Base-by-base conservation (phyloP, 1,140 invertebrate species). In the Lepidurus couesii region DNA sequence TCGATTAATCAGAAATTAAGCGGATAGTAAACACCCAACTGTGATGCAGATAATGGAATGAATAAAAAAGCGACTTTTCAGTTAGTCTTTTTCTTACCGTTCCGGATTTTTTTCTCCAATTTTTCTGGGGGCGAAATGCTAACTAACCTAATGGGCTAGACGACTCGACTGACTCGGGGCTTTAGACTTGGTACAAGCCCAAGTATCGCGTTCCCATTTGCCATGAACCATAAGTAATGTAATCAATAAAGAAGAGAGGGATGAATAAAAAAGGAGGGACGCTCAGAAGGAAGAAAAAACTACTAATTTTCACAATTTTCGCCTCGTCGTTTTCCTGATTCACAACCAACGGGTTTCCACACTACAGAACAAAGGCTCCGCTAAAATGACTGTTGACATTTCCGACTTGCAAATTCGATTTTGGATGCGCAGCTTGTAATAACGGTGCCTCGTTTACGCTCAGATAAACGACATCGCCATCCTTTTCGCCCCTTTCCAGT, bases 201-300 rank as follows among this genome's bases (percentile, higher is more conserved):
- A 65, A 65, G 53, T 65, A 65, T 65, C 53, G 53, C n/a, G 16
- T 65, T 65, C 53, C 53, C 21, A 65, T 65, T 65, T 65, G 53
- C 53, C 53, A 65, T 65, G 53, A 65, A 65, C 53, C 53, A 65
- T 65, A 65, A 65, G 53, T 65, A 65, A 65, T 21, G 53, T 65
- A 65, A 65, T 65, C 53, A 65, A 65, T 65, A 65, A 65, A 10
- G 53, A 65, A 16, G 13, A 65, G 53, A 65, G 53, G 21, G 53
- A 65, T 65, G 53, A 65, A 21, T 21, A 65, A 65, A 65, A 65
- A 65, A 47, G 7, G 13, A 13, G 53, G 53, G 21, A 65, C 8
- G 8, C 7, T 13, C 13, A 11, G 21, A 21, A 1, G 13, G 21
- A 65, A 21, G 53, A 47, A 47, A 47, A 16, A 47, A 47, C 53